Evolutionary conservation across 2,113 vertebrate species (phyloP).

Genomic region (Rutilus rutilus): DNA sequence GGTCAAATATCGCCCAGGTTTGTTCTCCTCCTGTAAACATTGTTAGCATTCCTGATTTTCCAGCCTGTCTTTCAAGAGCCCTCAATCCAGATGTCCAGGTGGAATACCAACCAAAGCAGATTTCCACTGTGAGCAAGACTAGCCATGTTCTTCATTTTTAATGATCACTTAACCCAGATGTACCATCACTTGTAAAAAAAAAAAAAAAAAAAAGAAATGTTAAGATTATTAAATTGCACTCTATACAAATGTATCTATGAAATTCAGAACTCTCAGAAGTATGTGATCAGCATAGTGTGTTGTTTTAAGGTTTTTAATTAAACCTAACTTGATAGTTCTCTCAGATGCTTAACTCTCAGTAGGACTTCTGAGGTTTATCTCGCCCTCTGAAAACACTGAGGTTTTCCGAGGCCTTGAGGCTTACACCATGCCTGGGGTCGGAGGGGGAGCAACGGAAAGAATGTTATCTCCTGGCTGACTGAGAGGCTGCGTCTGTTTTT

Average conservation of each 20-base stretch:
- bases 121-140: slow-evolving; percentile 8
- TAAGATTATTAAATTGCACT: neutral
- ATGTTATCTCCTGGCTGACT: slow-evolving; percentile 55
- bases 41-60: slow-evolving; percentile 53
- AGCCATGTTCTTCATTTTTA: slow-evolving; percentile 30
- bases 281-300: neutral
- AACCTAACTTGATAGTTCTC: neutral
- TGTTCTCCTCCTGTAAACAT: slow-evolving; percentile 41
- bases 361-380: neutral
- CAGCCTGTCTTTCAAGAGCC: slow-evolving; percentile 31
- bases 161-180: slow-evolving; percentile 11
- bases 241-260: neutral
- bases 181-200: neutral
- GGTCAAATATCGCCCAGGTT: slow-evolving; percentile 22
- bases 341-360: neutral
- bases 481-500: slow-evolving; percentile 40
- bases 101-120: slow-evolving; percentile 2
- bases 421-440: slow-evolving; percentile 35
- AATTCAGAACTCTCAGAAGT: neutral
- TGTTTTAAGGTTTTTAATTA: neutral
- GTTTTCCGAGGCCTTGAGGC: slow-evolving; percentile 23
- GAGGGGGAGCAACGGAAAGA: slow-evolving; percentile 51
- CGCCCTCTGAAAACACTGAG: neutral
- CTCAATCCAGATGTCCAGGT: slow-evolving; percentile 52
- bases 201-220: neutral